Base-by-base conservation (phyloP, 2,888 invertebrate genomes). In the Agrotis puta region DNA sequence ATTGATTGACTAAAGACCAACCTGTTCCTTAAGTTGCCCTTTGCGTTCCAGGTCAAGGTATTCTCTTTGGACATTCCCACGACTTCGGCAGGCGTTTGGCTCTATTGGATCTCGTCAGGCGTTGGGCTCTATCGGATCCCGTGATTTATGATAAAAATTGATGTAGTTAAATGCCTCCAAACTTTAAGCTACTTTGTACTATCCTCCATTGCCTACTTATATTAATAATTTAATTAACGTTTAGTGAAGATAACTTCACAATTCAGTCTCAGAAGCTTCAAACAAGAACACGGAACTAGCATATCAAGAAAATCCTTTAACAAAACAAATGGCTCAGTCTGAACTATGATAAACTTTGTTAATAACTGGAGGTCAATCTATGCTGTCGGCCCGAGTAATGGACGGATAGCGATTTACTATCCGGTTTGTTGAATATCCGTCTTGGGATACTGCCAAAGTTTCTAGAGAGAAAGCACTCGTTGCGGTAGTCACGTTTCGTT, bases 301-400 rank as follows among this genome's bases (percentile, higher is more conserved):
- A 79, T 72, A 83, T 72, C 70, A 79, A 71, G 66, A 61, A 58
- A 74, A 71, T 62, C 62, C 72, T 72, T 62, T 67, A 64, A 48
- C 54, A 66, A 64, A 79, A 86, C 79, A 80, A 85, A 85, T 82
- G 72, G 74, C 66, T 72, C 54, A 67, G 72, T 51, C 74, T 74
- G 78, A 88, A 88, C 86, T 86, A 80, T 85, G 81, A 85, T 85
- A 83, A 88, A 87, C 82, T 87, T 86, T 74, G 73, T 81, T 82
- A 82, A 85, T 85, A 87, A 82, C 78, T 79, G 56, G 71, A 66
- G 85, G 83, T 87, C 84, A 86, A 83, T 84, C 83, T 70, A 33
- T n/a, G 47, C 14, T 20, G 20, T 7, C 2, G 9, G 22, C 20
- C 0, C 20, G 57, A 80, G 67, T 27, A 51, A 51, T 65, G 33